Conservation (phyloP, 2,888 invertebrate species). For the Drosophila paucipuncta region DNA sequence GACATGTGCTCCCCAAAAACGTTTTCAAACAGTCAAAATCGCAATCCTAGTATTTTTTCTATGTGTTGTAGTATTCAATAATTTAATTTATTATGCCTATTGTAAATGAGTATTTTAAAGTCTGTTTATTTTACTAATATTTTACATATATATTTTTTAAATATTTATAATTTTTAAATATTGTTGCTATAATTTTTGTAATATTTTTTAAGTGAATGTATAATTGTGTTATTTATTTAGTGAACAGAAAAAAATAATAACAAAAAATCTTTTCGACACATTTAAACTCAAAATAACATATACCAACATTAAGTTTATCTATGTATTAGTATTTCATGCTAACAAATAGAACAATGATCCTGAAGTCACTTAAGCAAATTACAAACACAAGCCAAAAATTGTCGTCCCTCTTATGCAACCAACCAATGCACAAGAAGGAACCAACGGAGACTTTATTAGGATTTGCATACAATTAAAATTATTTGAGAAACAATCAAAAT, state of each 20-base stretch:
- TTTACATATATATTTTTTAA: neutral
- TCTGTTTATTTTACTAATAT: slow-evolving; percentile 21
- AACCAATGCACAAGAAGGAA: neutral
- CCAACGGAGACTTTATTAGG: neutral
- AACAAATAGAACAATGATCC: neutral
- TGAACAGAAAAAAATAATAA: neutral
- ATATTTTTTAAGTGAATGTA: neutral
- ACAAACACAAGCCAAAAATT: neutral
- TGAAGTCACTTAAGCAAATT: neutral
- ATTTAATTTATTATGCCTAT: slow-evolving; percentile 42
- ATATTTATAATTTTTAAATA: slow-evolving; percentile 27
- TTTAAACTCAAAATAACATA: neutral
- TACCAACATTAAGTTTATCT: neutral
- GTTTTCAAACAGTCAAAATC: slow-evolving; percentile 48
- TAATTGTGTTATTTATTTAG: neutral
- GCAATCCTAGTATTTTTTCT: slow-evolving; percentile 64
- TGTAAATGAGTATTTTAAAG: slow-evolving; percentile 25
- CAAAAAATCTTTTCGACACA: neutral
- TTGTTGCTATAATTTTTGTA: slow-evolving; percentile 10
- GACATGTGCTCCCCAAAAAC: slow-evolving; percentile 52
- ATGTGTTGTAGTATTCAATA: slow-evolving; percentile 81
- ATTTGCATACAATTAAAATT: neutral
- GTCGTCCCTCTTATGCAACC: neutral
- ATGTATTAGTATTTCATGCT: neutral
- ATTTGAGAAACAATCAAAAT: neutral